These are phyloP conservation scores for Porites cylindrica DNA, from an alignment of 92 coral and sea anemone species.

Conservation along the genomic window DNA sequence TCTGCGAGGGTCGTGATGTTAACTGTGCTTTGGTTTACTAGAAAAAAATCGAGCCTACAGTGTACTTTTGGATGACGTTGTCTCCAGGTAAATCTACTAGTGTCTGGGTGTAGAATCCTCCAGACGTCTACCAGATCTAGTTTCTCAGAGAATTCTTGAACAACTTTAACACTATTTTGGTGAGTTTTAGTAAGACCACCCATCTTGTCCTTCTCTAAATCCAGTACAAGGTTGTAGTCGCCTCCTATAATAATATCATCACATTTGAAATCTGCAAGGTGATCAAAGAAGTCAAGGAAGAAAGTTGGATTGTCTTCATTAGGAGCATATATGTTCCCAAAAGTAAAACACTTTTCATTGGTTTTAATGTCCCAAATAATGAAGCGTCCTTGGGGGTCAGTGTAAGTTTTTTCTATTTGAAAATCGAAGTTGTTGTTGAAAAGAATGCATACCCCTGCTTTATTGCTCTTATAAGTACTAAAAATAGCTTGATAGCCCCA, in stretches of 20 bases:
- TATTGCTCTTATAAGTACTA: too few relatives aligned
- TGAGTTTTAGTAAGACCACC: too few relatives aligned
- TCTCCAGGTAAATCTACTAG: background rate
- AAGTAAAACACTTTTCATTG: constrained; percentile 8
- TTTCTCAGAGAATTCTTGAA: too few relatives aligned
- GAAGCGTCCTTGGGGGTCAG: too few relatives aligned
- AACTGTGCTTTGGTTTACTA: background rate
- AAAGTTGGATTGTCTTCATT: background rate
- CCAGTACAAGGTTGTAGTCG: constrained; percentile 27
- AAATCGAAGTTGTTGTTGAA: too few relatives aligned
- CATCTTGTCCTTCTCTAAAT: too few relatives aligned
- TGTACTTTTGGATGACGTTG: background rate
- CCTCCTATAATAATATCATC: constrained; percentile 6
- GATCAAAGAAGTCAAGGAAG: constrained; percentile 25
- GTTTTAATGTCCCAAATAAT: background rate
- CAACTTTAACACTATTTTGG: too few relatives aligned
- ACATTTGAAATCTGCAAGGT: constrained; percentile 11
- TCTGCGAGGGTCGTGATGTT: background rate
- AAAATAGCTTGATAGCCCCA: too few relatives aligned
- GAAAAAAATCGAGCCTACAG: background rate
- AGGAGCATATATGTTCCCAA: constrained; percentile 3
- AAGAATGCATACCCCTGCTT: too few relatives aligned
- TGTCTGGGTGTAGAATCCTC: constrained; percentile 28
- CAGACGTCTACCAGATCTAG: constrained; percentile 33
- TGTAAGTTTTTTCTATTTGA: too few relatives aligned